A percentile compares a stretch with the other conserved stretches of the same genome.
phyloP scores from a whole-genome alignment of 2,113 vertebrate species.

The Saccopteryx leptura region DNA sequence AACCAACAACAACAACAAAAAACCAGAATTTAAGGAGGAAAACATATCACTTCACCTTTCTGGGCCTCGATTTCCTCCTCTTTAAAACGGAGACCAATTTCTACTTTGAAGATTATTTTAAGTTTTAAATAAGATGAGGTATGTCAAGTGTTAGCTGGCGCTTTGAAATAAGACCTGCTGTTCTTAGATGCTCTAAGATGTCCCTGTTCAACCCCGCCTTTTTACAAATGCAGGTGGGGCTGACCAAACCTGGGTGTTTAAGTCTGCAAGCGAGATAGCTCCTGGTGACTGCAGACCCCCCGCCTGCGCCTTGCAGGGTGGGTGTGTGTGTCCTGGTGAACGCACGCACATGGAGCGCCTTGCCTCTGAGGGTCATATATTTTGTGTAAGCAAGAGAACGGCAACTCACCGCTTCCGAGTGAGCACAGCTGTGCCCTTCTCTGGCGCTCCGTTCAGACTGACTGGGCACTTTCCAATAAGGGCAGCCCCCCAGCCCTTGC shows the following conservation, averaged over 20 bases:
- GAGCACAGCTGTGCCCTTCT: neutral
- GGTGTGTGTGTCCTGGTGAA: neutral
- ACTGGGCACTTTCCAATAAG: neutral
- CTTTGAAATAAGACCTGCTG: neutral
- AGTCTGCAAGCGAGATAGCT: neutral
- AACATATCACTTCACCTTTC: neutral
- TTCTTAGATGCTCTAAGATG: neutral
- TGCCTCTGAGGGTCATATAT: constrained; percentile 42
- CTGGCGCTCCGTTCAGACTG: neutral
- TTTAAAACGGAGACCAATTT: neutral
- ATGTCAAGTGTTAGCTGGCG: neutral
- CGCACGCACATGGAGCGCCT: neutral
- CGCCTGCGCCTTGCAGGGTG: accelerated
- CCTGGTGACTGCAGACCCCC: neutral
- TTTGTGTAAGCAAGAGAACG: constrained; percentile 1
- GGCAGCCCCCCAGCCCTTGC: neutral
- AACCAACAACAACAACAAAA: too few species aligned
- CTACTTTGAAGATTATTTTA: neutral
- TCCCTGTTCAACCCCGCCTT: neutral
- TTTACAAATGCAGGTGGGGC: neutral
- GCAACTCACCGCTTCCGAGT: neutral
- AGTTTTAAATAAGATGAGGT: neutral
- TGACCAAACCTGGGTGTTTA: neutral
- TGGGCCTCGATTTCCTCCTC: neutral
- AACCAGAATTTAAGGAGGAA: neutral